Evolutionary conservation across 92 coral and sea anemone species (phyloP), one percentile per base, ranked within the genome.

Genomic region (Umimayanthus kanabou): DNA sequence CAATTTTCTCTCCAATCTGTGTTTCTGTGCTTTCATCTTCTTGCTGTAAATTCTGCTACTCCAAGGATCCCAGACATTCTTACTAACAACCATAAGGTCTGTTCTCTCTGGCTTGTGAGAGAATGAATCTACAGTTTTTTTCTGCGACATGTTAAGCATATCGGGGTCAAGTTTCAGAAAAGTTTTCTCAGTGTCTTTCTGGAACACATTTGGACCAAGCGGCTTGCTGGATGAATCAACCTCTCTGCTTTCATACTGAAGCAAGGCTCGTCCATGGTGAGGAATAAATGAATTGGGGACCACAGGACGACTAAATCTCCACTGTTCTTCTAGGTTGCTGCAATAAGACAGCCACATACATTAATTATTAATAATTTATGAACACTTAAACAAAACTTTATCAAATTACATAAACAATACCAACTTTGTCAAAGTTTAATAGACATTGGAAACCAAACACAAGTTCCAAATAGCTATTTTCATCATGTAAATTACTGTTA

Each of bases 211-310:
- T 43, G 87, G 87, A 72, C 25, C 77, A 26, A 47, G 66, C 18
- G 66, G 79, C 25, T 29, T 69, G 40, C 40, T 26, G 23, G 87
- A 22, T 16, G 37, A 18, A 25, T 49, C 77, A 5, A 28, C 26
- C 18, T 87, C 93, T 57, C 74, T 84, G 25, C 90, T 95, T 42
- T 94, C 85, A 85, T 95, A 97, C 85, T 97, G 96, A 23, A 97
- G 85, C 88, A 97, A 87, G 14, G 99, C 99, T 53, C 99, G 94
- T 6, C 99, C 99, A 65, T 91, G 98, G 73, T 84, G 98, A 45
- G 85, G 79, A 15, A 87, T 83, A 39, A 90, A 49, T 8, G 98
- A 93, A 69, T 90, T 82, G 29, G 91, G 88, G 33, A 95, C 85
- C n/a, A 94, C 85, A 53, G 95, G 88, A 29, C 89, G 89, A 85